Base-by-base conservation (phyloP, 2,888 invertebrate genomes). In the Pyrgus malvae region DNA sequence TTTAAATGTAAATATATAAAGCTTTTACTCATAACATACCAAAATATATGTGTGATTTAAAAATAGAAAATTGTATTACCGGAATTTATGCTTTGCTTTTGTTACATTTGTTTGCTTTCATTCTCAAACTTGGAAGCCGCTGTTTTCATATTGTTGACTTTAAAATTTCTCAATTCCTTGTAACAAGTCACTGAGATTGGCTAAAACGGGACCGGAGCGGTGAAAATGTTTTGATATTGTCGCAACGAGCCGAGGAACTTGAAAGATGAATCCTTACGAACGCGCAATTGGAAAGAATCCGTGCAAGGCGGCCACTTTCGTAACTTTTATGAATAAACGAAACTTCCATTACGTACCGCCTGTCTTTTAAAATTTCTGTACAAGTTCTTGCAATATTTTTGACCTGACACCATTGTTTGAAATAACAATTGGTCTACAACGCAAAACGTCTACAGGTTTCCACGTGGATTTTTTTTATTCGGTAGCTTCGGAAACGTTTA, bases 271-370 rank as follows among this genome's bases (percentile, higher is more conserved):
- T 68, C 83, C 87, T 49, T 78, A 80, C 62, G 57, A 72, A 70
- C 59, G 66, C 74, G 71, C 78, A 77, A 84, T 84, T 79, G 83
- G 75, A 80, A 82, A 77, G 85, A 86, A 84, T 72, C 84, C 84
- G 62, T 67, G 71, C 72, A 81, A 82, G n/a, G 60, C 62, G 60
- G 56, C 62, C 66, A 61, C 66, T 69, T 74, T 72, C 62, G 62
- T 60, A 58, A 67, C 67, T 68, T 78, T 76, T 63, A 64, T 42
- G 38, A 57, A 46, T 66, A 70, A 68, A 62, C 64, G 61, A 65
- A 68, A 70, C 60, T 61, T 54, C 51, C 54, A 55, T 49, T 60
- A 58, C 56, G n/a, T 17, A 40, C 40, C 14, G 17, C 17, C 23
- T 35, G 23, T 42, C 14, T 25, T 21, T 25, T 42, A 35, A 51